These are phyloP conservation scores for Hydropotes inermis DNA, from an alignment of 2,113 vertebrate genomes.

Conservation along the genomic window DNA sequence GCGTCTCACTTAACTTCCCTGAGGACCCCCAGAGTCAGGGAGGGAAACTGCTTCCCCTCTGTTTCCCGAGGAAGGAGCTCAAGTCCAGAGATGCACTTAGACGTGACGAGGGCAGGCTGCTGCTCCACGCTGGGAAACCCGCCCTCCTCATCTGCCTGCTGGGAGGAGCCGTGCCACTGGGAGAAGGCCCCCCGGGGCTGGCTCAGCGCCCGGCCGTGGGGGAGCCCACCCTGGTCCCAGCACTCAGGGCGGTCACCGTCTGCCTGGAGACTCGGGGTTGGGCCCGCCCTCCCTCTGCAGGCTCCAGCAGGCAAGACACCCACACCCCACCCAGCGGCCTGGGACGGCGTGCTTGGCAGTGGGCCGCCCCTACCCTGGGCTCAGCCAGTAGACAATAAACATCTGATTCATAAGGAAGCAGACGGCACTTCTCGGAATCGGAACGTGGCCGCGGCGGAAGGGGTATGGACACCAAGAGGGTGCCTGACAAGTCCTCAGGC, in stretches of 20 bases:
- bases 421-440: neutral
- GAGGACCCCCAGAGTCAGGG: neutral
- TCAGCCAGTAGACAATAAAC: neutral
- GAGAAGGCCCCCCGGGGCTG: neutral
- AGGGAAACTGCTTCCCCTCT: neutral
- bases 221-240: neutral
- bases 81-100: neutral
- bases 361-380: neutral
- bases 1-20: neutral
- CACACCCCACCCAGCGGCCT: neutral
- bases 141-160: neutral
- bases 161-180: neutral
- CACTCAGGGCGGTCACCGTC: neutral
- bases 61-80: neutral
- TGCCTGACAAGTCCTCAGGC: neutral
- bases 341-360: neutral
- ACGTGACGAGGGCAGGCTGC: neutral
- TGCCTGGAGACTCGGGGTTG: neutral
- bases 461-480: neutral
- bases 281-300: neutral
- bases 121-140: accelerated
- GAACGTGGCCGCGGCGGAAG: neutral
- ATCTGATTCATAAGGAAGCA: conserved; percentile 23
- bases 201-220: neutral
- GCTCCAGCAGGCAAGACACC: neutral